phyloP scores from a whole-genome alignment of 2,888 invertebrate genomes.

The Hemicrepidius hirtus region DNA sequence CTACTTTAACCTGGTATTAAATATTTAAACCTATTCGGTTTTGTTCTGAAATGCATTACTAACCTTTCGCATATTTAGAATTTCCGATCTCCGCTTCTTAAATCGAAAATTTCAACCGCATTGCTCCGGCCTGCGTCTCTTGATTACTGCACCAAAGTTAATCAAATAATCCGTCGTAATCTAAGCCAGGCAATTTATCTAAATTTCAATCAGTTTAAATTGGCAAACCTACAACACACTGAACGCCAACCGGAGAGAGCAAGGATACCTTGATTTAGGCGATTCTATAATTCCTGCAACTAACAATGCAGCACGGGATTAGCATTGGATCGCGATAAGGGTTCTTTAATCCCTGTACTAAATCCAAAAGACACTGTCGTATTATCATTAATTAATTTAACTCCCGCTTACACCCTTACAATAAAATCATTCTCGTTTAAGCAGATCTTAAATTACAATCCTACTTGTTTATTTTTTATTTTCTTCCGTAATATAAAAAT shows the following conservation, averaged over 20 bases:
- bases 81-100: conserved; percentile 3
- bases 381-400: conserved; percentile 59
- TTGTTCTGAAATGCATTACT: conserved; percentile 37
- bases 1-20: conserved; percentile 54
- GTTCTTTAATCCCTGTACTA: conserved; percentile 60
- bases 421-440: conserved; percentile 31
- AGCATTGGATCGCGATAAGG: conserved; percentile 64
- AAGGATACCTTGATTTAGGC: conserved; percentile 53
- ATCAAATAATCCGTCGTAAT: conserved; percentile 59
- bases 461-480: too few species aligned
- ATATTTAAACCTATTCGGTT: conserved; percentile 48
- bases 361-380: conserved; percentile 60
- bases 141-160: conserved; percentile 41
- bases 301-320: conserved; percentile 64
- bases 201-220: conserved; percentile 64
- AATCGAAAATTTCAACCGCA: conserved; percentile 26
- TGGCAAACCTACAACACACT: conserved; percentile 55
- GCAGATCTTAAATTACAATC: background rate
- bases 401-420: conserved; percentile 34
- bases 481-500: too few species aligned
- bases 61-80: conserved; percentile 6
- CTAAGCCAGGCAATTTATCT: conserved; percentile 61
- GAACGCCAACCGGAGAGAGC: conserved; percentile 40
- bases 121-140: conserved; percentile 22
- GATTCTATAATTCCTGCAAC: conserved; percentile 63